Evolutionary conservation across 1,140 invertebrate species (phyloP).

Genomic region (Eurosta solidaginis): DNA sequence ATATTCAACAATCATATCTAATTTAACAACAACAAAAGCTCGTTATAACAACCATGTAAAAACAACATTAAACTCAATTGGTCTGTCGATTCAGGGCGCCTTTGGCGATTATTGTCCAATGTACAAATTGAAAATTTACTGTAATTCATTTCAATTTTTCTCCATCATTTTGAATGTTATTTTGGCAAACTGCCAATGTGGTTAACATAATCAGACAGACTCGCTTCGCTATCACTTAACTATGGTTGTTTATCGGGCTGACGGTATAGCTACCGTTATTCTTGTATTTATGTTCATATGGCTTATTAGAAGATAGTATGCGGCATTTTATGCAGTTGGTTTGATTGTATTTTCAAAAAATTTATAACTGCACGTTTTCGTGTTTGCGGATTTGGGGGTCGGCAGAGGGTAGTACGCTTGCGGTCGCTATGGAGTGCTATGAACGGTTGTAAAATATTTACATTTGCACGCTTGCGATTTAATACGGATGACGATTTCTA

Average conservation of each 20-base stretch:
- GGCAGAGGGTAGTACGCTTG: no score
- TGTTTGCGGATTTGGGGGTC: background rate
- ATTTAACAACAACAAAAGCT: background rate
- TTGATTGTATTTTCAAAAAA: background rate
- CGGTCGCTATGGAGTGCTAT: no score
- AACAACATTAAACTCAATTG: background rate
- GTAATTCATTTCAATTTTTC: background rate
- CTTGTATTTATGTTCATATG: background rate
- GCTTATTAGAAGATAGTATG: no score
- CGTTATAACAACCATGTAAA: background rate
- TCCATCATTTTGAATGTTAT: background rate
- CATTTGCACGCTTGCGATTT: no score
- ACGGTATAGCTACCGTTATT: background rate
- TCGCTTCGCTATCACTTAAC: background rate
- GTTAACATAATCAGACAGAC: background rate
- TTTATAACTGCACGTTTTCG: background rate
- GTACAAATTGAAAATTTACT: background rate
- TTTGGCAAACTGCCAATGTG: background rate
- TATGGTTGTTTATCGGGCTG: background rate
- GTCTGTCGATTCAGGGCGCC: conserved; percentile 6
- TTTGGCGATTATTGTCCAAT: background rate
- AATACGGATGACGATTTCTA: no score
- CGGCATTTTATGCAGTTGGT: no score
- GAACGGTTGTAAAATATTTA: no score
- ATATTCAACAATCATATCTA: background rate